phyloP scores from a whole-genome alignment of 2,888 invertebrate species.

The Fragum whitleyi region DNA sequence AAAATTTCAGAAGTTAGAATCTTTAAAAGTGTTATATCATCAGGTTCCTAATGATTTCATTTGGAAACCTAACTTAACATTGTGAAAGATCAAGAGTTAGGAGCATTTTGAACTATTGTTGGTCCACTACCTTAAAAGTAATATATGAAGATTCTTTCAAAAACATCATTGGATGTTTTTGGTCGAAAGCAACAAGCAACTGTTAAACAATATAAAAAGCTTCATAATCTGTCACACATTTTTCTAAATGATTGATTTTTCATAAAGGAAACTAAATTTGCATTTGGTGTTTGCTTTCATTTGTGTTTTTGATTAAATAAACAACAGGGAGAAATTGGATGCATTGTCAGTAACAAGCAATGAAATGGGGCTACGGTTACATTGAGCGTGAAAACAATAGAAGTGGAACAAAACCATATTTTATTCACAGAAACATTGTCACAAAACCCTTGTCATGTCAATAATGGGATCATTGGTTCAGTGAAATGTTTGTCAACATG shows the following conservation, averaged over 20 bases:
- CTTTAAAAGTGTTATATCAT: no score
- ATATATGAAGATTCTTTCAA: no score
- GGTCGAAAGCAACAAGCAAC: not conserved
- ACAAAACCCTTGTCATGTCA: not conserved
- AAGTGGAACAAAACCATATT: slow-evolving; percentile 3
- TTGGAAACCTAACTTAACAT: no score
- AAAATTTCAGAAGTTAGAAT: no score
- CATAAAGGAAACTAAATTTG: slow-evolving; percentile 25
- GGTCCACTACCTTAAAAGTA: no score
- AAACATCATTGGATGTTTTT: no score
- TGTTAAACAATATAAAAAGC: not conserved
- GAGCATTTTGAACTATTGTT: no score
- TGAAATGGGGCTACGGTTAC: slow-evolving; percentile 14
- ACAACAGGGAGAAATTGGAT: slow-evolving; percentile 24
- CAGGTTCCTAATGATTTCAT: no score
- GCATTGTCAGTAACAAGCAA: slow-evolving; percentile 18
- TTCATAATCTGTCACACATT: not conserved
- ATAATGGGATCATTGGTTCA: no score
- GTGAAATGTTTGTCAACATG: no score
- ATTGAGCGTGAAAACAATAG: slow-evolving; percentile 13
- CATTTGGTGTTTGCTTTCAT: slow-evolving; percentile 21
- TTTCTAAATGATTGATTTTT: slow-evolving; percentile 14
- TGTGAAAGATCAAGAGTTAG: no score
- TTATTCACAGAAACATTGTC: not conserved
- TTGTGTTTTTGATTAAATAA: slow-evolving; percentile 24